phyloP scores from a whole-genome alignment of 2,797 vertebrate genomes.

The Danio tinwini region DNA sequence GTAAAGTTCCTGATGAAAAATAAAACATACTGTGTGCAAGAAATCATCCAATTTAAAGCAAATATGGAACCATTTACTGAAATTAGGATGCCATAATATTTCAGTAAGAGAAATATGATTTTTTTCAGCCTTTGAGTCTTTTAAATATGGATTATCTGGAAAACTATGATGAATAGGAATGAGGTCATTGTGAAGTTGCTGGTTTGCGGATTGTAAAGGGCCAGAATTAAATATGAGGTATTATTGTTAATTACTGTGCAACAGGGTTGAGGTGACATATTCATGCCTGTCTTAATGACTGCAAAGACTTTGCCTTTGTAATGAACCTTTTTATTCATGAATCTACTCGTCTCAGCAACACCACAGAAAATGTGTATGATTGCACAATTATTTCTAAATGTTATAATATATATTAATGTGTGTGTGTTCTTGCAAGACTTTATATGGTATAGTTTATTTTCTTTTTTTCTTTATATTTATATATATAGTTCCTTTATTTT shows the following conservation, averaged over 20 bases:
- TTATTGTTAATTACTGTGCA: conserved; percentile 97
- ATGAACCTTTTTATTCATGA: conserved; percentile 95
- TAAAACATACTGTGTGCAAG: neutral
- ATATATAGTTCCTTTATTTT: neutral
- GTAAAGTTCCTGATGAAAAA: conserved; percentile 8
- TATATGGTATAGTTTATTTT: neutral
- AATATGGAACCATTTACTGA: conserved; percentile 46
- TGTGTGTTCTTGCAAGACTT: neutral
- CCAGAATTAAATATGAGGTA: conserved; percentile 94
- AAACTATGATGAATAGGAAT: conserved; percentile 91
- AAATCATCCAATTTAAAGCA: conserved; percentile 7
- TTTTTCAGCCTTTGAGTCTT: conserved; percentile 65
- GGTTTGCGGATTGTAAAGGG: conserved; percentile 79
- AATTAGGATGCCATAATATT: conserved; percentile 3
- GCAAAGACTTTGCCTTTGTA: conserved; percentile 91
- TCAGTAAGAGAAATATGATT: conserved; percentile 18
- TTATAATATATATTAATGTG: conserved; percentile 40
- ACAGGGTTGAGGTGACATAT: conserved; percentile 89
- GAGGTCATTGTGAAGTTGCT: conserved; percentile 83
- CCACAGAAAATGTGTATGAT: conserved; percentile 74
- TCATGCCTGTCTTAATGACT: conserved; percentile 88
- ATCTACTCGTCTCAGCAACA: conserved; percentile 83
- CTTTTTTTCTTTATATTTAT: too few species aligned
- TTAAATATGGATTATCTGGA: conserved; percentile 83
- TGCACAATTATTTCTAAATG: conserved; percentile 70